Conservation (phyloP, 2,888 invertebrate genomes). For the Serripes groenlandicus region DNA sequence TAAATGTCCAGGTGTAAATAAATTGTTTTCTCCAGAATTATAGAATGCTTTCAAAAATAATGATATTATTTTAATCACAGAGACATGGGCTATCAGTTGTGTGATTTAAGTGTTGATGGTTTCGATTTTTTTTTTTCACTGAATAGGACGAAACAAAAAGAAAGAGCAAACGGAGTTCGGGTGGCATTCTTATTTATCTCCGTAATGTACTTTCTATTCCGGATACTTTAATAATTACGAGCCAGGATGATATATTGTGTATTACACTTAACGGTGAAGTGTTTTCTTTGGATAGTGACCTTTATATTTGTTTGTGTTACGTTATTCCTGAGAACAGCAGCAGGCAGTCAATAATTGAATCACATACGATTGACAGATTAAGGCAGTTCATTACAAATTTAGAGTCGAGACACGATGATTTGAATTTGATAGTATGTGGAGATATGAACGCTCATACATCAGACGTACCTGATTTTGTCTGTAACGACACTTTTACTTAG, state of each 20-base stretch:
- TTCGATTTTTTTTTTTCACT: neutral
- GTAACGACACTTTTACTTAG: neutral
- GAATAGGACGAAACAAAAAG: neutral
- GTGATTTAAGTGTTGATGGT: neutral
- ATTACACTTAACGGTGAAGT: neutral
- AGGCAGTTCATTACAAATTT: conserved; percentile 3
- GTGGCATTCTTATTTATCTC: neutral
- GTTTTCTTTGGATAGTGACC: conserved; percentile 15
- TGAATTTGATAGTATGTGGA: conserved; percentile 8
- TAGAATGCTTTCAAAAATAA: neutral
- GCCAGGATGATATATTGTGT: conserved; percentile 10
- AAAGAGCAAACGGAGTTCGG: neutral
- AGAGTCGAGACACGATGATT: conserved; percentile 1
- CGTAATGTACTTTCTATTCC: neutral
- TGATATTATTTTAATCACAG: neutral
- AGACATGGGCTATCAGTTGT: neutral
- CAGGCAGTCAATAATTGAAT: conserved; percentile 24
- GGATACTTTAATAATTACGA: conserved; percentile 1
- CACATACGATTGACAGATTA: conserved; percentile 33
- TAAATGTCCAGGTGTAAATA: neutral
- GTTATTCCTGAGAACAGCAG: conserved; percentile 35
- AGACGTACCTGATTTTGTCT: conserved; percentile 11
- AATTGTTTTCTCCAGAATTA: neutral
- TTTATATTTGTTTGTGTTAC: conserved; percentile 38
- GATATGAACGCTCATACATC: conserved; percentile 9